Conservation (phyloP, 2,797 vertebrate species). For the Propithecus deckenii region DNA sequence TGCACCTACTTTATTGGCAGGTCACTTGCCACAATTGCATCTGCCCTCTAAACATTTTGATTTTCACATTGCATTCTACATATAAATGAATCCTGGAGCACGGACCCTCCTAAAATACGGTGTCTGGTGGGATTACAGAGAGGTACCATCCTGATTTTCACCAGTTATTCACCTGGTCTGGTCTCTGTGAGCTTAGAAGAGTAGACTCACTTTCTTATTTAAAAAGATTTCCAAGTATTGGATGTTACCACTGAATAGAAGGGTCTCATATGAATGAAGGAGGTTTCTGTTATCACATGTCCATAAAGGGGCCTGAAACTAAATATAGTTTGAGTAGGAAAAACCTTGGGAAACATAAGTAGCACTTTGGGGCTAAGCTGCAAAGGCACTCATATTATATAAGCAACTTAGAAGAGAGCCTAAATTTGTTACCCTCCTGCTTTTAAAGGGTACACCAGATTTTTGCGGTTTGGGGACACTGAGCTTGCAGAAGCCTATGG, state of each 20-base stretch:
- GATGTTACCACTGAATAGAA: background rate
- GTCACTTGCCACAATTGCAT: background rate
- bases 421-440: conserved; percentile 41
- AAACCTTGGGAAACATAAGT: conserved; percentile 53
- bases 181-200: conserved; percentile 6
- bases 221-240: background rate
- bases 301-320: conserved; percentile 53
- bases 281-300: conserved; percentile 37
- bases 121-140: background rate
- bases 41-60: background rate
- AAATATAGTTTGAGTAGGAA: conserved; percentile 58
- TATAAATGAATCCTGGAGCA: background rate
- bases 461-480: conserved; percentile 4
- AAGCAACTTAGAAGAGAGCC: conserved; percentile 59
- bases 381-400: conserved; percentile 74
- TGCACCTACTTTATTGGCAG: background rate
- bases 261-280: background rate
- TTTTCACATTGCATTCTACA: background rate
- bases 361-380: conserved; percentile 78
- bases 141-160: conserved; percentile 15
- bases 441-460: background rate
- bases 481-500: background rate
- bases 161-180: conserved; percentile 28
- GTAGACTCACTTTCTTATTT: background rate
- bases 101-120: background rate